Conservation (phyloP, 1,140 invertebrate species). For the Zaprionus kolodkinae region DNA sequence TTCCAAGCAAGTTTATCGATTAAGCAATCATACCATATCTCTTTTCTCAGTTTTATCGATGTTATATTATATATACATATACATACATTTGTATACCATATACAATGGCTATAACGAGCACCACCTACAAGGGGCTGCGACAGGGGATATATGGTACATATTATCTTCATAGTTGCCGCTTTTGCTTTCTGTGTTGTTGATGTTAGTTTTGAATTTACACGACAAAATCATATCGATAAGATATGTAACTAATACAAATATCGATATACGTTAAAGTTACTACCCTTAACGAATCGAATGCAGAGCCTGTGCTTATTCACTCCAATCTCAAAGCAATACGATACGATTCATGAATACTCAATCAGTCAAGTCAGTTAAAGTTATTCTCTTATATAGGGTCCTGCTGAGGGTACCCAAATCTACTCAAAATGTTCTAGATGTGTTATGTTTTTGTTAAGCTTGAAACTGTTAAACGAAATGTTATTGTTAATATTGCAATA, state of each 20-base stretch:
- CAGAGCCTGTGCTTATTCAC: conserved; percentile 48
- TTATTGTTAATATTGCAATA: conserved; percentile 12
- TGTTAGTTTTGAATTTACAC: conserved; percentile 26
- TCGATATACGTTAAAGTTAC: conserved; percentile 25
- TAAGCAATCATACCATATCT: conserved; percentile 43
- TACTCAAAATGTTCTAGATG: conserved; percentile 25
- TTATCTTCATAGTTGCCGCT: not conserved
- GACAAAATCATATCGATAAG: conserved; percentile 43
- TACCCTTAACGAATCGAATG: conserved; percentile 6
- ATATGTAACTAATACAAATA: not conserved
- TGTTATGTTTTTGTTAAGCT: conserved; percentile 8
- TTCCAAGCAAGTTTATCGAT: conserved; percentile 16
- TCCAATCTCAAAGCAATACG: not conserved
- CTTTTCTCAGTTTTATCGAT: conserved; percentile 8
- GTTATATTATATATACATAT: not conserved
- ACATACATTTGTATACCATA: conserved; percentile 1
- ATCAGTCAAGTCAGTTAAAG: not conserved
- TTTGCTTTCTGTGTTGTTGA: conserved; percentile 69
- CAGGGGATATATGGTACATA: not conserved
- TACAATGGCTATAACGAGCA: conserved; percentile 37
- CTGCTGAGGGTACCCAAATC: not conserved
- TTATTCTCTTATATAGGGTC: not conserved
- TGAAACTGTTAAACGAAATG: not conserved
- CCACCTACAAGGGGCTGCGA: conserved; percentile 51
- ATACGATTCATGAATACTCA: not conserved